A percentile compares a stretch with the other conserved stretches of the same genome.
These are phyloP conservation scores for Pyrgus malvae DNA, from an alignment of 2,888 invertebrate genomes.

Conservation along the genomic window DNA sequence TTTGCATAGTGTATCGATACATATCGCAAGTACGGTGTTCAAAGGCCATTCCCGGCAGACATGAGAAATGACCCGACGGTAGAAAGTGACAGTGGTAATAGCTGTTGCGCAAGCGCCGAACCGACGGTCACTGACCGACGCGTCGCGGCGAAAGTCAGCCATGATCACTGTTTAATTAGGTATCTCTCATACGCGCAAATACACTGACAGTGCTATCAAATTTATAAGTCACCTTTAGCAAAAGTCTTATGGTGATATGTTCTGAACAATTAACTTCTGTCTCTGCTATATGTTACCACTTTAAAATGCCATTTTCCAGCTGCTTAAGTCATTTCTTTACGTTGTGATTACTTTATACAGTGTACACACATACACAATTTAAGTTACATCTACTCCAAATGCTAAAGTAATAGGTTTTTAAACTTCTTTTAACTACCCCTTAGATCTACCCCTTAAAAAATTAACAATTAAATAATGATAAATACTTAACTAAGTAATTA, in stretches of 20 bases:
- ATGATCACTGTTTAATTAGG: constrained; percentile 66
- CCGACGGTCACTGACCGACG: constrained; percentile 64
- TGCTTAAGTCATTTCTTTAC: too few species aligned
- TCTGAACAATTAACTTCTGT: background rate
- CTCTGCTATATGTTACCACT: background rate
- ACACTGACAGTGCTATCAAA: background rate
- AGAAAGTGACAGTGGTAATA: constrained; percentile 56
- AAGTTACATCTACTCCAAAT: too few species aligned
- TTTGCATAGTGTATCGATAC: background rate
- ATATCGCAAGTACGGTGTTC: background rate
- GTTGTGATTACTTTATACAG: too few species aligned
- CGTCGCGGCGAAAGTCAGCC: constrained; percentile 60
- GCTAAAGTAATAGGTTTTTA: too few species aligned
- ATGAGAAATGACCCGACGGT: constrained; percentile 34
- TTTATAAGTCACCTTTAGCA: background rate
- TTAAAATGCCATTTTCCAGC: too few species aligned
- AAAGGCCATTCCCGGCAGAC: background rate
- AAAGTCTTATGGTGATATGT: background rate
- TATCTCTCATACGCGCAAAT: constrained; percentile 27
- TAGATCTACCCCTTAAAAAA: too few species aligned
- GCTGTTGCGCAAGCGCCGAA: constrained; percentile 61
- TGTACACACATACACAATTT: too few species aligned
- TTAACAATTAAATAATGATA: too few species aligned
- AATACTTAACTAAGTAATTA: too few species aligned
- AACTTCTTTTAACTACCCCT: too few species aligned